Evolutionary conservation across 2,888 invertebrate species (phyloP).

Genomic region (Choristoneura rosaceana): DNA sequence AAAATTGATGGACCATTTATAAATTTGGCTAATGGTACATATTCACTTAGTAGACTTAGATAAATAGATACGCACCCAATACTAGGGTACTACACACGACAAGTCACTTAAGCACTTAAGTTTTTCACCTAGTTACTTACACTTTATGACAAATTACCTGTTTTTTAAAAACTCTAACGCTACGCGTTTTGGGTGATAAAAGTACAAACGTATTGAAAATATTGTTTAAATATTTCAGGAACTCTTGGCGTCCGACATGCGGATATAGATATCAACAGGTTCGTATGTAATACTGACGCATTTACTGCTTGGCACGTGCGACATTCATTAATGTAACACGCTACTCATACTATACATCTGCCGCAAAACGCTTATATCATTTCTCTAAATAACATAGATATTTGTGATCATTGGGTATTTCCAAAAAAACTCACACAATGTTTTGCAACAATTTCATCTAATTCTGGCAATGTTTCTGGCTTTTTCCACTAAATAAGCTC

Average conservation of each 20-base stretch:
- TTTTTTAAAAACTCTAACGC: not conserved
- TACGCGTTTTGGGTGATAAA: not conserved
- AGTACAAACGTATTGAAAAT: not conserved
- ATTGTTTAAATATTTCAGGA: slow-evolving; percentile 52
- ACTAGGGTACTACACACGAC: no score
- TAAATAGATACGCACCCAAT: no score
- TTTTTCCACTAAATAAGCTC: no score
- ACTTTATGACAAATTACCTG: no score
- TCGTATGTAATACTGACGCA: slow-evolving; percentile 47
- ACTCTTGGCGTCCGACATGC: slow-evolving; percentile 62
- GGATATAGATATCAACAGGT: slow-evolving; percentile 76
- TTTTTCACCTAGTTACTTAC: no score
- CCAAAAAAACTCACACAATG: not conserved
- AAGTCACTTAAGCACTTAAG: no score
- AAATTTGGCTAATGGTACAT: no score
- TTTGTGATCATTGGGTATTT: not conserved
- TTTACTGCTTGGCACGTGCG: slow-evolving; percentile 37
- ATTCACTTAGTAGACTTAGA: no score
- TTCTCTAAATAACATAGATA: slow-evolving; percentile 51
- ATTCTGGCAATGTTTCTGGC: no score
- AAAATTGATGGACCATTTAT: no score
- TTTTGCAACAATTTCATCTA: no score
- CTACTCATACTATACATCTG: slow-evolving; percentile 18
- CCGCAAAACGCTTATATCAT: slow-evolving; percentile 47
- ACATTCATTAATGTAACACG: slow-evolving; percentile 19